A percentile compares a stretch with the other conserved stretches of the same genome.
phyloP scores from a whole-genome alignment of 2,797 vertebrate species.

The Naso thynnoides region DNA sequence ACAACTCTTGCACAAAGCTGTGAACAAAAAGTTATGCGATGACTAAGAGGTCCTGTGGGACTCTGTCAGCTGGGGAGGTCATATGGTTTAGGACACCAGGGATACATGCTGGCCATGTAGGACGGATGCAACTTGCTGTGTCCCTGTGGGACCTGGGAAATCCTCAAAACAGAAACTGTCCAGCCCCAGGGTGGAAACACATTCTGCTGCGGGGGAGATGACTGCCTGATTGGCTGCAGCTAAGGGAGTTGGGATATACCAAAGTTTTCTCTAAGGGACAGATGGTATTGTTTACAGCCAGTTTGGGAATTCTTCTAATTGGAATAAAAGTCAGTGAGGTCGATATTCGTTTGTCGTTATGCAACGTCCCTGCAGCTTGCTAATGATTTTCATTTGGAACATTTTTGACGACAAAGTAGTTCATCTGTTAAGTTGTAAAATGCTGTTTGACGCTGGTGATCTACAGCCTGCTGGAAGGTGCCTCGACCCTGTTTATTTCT shows the following conservation, averaged over 20 bases:
- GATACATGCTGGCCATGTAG: constrained; percentile 49
- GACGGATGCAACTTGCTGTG: constrained; percentile 65
- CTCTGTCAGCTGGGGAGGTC: constrained; percentile 44
- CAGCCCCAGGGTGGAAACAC: constrained; percentile 61
- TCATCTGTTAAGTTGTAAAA: constrained; percentile 25
- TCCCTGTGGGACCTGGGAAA: constrained; percentile 62
- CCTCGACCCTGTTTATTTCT: constrained; percentile 45
- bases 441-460: constrained; percentile 16
- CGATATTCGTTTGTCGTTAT: constrained; percentile 29
- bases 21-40: constrained; percentile 51
- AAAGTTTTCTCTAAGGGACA: constrained; percentile 52
- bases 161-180: constrained; percentile 63
- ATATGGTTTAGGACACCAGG: constrained; percentile 44
- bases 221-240: constrained; percentile 46
- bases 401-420: constrained; percentile 31
- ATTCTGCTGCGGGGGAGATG: constrained; percentile 55
- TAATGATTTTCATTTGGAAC: constrained; percentile 23
- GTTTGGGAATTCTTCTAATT: constrained; percentile 48
- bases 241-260: constrained; percentile 69
- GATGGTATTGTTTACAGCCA: constrained; percentile 57
- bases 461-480: constrained; percentile 31
- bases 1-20: constrained; percentile 20
- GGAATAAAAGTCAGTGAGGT: constrained; percentile 25
- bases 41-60: constrained; percentile 59
- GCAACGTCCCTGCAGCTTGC: constrained; percentile 3